Conservation (phyloP, 2,797 vertebrate species). For the Danio tinwini region DNA sequence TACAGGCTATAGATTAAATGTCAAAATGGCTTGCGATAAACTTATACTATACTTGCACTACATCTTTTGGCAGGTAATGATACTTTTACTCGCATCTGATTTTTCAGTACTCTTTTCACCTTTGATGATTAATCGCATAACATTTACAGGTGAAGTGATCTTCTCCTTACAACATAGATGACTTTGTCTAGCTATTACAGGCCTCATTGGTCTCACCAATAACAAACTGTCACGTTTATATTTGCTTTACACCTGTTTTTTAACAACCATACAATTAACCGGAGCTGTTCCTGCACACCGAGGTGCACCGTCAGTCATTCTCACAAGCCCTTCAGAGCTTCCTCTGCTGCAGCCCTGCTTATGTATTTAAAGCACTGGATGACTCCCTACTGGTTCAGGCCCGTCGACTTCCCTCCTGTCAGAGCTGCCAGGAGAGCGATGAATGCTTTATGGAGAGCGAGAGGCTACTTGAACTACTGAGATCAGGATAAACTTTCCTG, state of each 20-base stretch:
- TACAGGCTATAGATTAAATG: too few species aligned
- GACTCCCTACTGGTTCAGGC: constrained; percentile 36
- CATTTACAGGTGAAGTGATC: too few species aligned
- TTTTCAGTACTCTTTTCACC: too few species aligned
- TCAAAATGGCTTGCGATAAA: too few species aligned
- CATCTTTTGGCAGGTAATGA: too few species aligned
- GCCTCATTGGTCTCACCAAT: not conserved
- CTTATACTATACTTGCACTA: too few species aligned
- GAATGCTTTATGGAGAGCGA: constrained; percentile 44
- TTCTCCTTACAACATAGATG: not conserved
- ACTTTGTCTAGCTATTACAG: not conserved
- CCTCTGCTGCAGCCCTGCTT: constrained; percentile 24
- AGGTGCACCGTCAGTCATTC: constrained; percentile 11
- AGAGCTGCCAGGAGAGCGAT: constrained; percentile 37
- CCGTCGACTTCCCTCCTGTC: constrained; percentile 23
- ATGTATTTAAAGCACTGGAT: constrained; percentile 50
- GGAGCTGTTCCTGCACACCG: not conserved
- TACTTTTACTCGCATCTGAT: too few species aligned
- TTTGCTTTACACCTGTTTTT: constrained; percentile 9
- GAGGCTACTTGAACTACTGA: constrained; percentile 33
- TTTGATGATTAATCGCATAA: too few species aligned
- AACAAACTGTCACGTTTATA: constrained; percentile 1
- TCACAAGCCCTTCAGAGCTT: constrained; percentile 1
- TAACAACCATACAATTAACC: constrained; percentile 5
- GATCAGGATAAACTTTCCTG: constrained; percentile 29